These are phyloP conservation scores for Siniperca undulata DNA, from an alignment of 2,797 vertebrate genomes.

Conservation along the genomic window DNA sequence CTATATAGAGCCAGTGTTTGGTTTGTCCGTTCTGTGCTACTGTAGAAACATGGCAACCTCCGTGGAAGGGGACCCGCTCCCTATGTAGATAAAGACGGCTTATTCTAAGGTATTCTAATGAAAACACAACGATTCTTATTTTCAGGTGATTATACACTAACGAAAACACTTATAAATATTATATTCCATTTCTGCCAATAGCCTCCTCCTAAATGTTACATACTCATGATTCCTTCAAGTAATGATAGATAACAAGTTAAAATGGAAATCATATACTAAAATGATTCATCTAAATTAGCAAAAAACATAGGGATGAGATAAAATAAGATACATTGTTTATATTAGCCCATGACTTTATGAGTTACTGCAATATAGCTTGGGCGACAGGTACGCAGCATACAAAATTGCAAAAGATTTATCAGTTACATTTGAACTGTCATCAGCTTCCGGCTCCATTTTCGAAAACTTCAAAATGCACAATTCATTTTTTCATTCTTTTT, in stretches of 20 bases:
- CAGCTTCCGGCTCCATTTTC: not conserved
- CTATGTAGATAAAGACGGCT: too few relatives aligned
- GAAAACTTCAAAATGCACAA: not conserved
- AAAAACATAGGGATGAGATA: not conserved
- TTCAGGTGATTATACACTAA: too few relatives aligned
- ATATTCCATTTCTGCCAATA: too few relatives aligned
- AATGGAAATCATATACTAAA: not conserved
- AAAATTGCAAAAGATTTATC: not conserved
- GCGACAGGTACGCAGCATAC: not conserved
- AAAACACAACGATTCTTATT: too few relatives aligned
- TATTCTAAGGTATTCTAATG: too few relatives aligned
- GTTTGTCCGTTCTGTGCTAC: too few relatives aligned
- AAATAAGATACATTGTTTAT: not conserved
- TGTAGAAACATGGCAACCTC: too few relatives aligned
- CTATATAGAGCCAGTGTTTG: too few relatives aligned
- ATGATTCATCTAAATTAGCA: not conserved
- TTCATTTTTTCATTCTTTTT: not conserved
- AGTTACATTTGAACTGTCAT: not conserved
- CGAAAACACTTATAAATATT: too few relatives aligned
- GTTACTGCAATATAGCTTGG: too few relatives aligned
- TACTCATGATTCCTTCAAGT: not conserved
- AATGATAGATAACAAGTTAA: not conserved
- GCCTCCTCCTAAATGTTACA: too few relatives aligned
- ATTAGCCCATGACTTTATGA: not conserved
- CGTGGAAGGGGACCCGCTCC: too few relatives aligned